Evolutionary conservation across 2,797 vertebrate genomes (phyloP).

Genomic region (Pipistrellus pipistrellus): DNA sequence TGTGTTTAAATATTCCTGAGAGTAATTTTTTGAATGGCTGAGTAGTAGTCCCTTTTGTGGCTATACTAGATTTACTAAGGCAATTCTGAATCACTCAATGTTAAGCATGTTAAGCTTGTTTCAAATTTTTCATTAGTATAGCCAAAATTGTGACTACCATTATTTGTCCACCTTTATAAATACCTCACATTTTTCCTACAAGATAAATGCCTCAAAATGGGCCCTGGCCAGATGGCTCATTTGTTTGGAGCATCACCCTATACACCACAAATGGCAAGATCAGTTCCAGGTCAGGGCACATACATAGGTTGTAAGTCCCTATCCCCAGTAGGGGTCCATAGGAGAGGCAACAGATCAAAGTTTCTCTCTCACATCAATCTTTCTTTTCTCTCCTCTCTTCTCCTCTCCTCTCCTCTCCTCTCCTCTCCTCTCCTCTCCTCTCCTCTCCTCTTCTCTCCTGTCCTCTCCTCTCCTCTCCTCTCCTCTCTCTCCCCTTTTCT

Average conservation of each 20-base stretch:
- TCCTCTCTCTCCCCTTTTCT: background rate
- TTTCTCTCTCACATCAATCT: background rate
- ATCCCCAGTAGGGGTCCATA: background rate
- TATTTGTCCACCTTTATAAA: conserved; percentile 31
- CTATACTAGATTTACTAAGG: conserved; percentile 3
- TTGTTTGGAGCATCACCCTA: background rate
- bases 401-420: too few relatives aligned
- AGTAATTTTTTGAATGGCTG: conserved; percentile 1
- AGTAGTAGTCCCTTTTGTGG: conserved; percentile 15
- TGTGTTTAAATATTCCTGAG: conserved; percentile 37
- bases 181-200: conserved; percentile 20
- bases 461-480: too few relatives aligned
- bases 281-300: background rate
- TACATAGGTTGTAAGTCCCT: background rate
- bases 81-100: conserved; percentile 5
- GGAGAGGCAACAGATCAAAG: background rate
- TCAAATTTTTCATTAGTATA: conserved; percentile 14
- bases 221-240: background rate
- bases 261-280: background rate
- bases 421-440: background rate
- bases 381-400: background rate
- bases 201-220: background rate
- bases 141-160: background rate
- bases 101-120: conserved; percentile 61
- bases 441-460: too few relatives aligned